phyloP scores from a whole-genome alignment of 2,113 vertebrate genomes.

The Sylvicapra grimmia region DNA sequence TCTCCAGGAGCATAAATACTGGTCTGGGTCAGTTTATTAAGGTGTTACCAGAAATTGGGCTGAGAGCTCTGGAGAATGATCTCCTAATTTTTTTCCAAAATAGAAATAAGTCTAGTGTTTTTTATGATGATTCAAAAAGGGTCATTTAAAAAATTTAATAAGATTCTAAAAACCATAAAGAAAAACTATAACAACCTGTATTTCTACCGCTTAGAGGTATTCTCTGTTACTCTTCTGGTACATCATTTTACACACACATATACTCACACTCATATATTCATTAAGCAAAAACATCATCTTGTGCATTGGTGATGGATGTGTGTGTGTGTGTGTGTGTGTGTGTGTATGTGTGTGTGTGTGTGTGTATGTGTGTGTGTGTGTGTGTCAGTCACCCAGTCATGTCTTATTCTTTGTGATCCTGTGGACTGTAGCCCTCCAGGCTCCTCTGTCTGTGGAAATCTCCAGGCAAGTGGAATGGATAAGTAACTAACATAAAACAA shows the following conservation, averaged over 20 bases:
- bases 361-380: neutral
- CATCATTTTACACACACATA: neutral
- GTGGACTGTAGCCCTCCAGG: neutral
- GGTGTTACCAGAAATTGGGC: neutral
- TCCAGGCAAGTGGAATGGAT: neutral
- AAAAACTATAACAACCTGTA: neutral
- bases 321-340: neutral
- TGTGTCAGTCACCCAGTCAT: neutral
- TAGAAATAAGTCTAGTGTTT: neutral
- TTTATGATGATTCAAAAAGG: neutral
- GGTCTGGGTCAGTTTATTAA: neutral
- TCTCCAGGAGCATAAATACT: neutral
- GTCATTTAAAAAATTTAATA: neutral
- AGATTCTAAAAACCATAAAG: neutral
- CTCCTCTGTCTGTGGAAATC: neutral
- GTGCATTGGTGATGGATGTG: neutral
- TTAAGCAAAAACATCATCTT: neutral
- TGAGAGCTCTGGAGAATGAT: neutral
- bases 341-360: fast-evolving
- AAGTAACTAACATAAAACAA: neutral
- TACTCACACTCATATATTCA: neutral
- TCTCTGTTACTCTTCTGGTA: neutral
- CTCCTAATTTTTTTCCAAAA: neutral
- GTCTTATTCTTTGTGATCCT: neutral
- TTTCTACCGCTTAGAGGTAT: neutral